These are phyloP conservation scores for Sericinus montela DNA, from an alignment of 2,888 invertebrate genomes.

Conservation along the genomic window DNA sequence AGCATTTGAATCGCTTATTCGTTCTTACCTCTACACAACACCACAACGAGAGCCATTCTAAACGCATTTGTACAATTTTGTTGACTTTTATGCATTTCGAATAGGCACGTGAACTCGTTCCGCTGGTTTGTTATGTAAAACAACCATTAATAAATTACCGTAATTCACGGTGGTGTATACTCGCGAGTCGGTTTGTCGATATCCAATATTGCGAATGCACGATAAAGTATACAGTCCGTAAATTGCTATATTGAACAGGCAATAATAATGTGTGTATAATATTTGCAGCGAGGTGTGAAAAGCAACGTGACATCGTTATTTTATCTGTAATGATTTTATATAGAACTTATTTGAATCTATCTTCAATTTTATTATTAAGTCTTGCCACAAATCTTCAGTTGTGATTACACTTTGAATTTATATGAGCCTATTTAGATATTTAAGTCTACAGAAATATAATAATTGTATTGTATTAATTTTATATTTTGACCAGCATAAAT, in stretches of 20 bases:
- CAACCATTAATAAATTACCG: conserved; percentile 49
- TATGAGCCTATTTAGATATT: too few relatives aligned
- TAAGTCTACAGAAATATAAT: too few relatives aligned
- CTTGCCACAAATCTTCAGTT: too few relatives aligned
- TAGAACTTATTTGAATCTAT: conserved; percentile 14
- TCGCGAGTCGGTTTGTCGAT: conserved; percentile 33
- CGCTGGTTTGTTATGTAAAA: conserved; percentile 57
- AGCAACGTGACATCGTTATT: conserved; percentile 40
- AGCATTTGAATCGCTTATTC: conserved; percentile 76
- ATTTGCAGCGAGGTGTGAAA: conserved; percentile 42
- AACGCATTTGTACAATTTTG: conserved; percentile 43
- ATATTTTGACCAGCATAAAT: too few relatives aligned
- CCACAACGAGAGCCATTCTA: conserved; percentile 38
- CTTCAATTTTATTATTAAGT: neutral
- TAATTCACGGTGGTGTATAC: conserved; percentile 43
- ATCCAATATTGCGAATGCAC: conserved; percentile 30
- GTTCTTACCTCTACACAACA: conserved; percentile 46
- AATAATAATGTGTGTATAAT: conserved; percentile 43
- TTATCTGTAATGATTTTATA: conserved; percentile 31
- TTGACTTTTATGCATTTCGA: conserved; percentile 57
- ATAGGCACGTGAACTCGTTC: conserved; percentile 43
- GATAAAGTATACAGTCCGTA: conserved; percentile 47
- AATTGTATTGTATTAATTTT: too few relatives aligned
- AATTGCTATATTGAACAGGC: conserved; percentile 47
- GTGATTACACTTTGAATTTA: too few relatives aligned